phyloP scores from a whole-genome alignment of 2,888 invertebrate species.

The Ametastegia equiseti region DNA sequence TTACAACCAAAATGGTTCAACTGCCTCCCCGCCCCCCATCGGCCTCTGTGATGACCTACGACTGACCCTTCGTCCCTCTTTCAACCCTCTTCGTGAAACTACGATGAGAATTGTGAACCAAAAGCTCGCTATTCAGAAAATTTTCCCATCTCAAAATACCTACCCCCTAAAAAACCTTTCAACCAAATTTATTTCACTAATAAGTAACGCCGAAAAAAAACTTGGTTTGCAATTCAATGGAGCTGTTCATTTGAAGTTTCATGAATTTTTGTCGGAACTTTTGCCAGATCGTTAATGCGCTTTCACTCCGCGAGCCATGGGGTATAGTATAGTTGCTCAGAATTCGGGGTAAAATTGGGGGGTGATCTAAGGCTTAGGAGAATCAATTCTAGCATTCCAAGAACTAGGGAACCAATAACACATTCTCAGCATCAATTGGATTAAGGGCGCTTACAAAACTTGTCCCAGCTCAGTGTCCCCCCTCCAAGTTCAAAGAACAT shows the following conservation, averaged over 20 bases:
- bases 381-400: constrained; percentile 1
- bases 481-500: background rate
- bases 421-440: constrained; percentile 1
- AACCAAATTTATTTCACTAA: background rate
- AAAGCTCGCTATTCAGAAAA: background rate
- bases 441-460: background rate
- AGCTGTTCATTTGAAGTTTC: background rate
- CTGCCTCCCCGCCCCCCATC: background rate
- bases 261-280: background rate
- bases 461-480: too few relatives aligned
- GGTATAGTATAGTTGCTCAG: constrained; percentile 17
- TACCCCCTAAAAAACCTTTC: background rate
- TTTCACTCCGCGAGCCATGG: background rate
- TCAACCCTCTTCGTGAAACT: constrained; percentile 19
- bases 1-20: background rate
- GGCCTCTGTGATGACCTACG: constrained; percentile 8
- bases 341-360: background rate
- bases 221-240: background rate
- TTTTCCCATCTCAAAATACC: constrained; percentile 1
- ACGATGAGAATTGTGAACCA: background rate
- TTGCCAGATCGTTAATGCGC: constrained; percentile 8
- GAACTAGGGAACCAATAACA: constrained; percentile 5
- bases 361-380: background rate
- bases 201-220: background rate
- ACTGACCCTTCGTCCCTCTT: constrained; percentile 16